A percentile compares a stretch with the other conserved stretches of the same genome.
These are phyloP conservation scores for Actenoides lindsayi DNA, from an alignment of 2,113 vertebrate species.

Conservation along the genomic window DNA sequence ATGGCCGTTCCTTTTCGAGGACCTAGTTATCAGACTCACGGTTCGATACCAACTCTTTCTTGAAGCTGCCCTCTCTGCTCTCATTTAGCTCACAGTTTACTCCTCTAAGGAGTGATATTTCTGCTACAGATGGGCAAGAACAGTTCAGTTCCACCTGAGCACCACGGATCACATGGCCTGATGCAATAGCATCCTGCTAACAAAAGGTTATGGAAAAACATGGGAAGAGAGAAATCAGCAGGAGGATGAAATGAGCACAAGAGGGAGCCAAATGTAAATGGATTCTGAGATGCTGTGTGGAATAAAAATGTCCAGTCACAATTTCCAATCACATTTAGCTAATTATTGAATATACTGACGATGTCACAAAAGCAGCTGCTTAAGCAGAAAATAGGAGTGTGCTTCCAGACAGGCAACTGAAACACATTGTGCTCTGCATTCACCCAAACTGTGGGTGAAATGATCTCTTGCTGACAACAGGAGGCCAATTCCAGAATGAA, in stretches of 20 bases:
- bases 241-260: background rate
- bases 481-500: background rate
- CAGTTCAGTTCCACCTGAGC: background rate
- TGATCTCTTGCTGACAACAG: background rate
- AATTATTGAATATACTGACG: background rate
- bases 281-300: background rate
- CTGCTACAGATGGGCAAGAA: background rate
- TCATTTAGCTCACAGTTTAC: background rate
- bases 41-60: background rate
- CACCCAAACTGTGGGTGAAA: background rate
- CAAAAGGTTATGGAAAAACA: background rate
- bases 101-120: background rate
- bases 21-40: too few relatives aligned
- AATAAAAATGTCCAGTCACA: background rate
- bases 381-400: background rate
- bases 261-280: background rate
- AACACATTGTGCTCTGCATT: background rate
- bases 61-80: background rate
- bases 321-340: background rate
- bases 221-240: background rate
- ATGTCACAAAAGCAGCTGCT: background rate
- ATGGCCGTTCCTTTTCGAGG: too few relatives aligned
- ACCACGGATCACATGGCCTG: background rate
- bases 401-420: background rate
- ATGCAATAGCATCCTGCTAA: background rate